phyloP scores from a whole-genome alignment of 1,140 invertebrate genomes.

The Chrysomallon squamiferum region DNA sequence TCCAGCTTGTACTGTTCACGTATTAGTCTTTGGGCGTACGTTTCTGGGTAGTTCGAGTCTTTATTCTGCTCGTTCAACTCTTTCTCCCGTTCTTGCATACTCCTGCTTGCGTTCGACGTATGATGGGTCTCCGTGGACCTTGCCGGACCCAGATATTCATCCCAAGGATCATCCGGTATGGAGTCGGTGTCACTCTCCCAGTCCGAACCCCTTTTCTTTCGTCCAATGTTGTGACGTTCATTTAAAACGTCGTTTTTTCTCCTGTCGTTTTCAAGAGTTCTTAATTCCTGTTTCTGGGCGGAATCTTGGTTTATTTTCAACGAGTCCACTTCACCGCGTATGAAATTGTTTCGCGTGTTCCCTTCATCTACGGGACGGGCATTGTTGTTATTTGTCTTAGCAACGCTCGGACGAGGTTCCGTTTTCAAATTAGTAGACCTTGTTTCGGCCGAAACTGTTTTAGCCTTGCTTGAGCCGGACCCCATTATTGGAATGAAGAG shows the following conservation, averaged over 20 bases:
- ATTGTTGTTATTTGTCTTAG: conserved; percentile 4
- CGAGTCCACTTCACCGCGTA: background rate
- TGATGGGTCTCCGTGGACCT: background rate
- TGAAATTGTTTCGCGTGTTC: too few relatives aligned
- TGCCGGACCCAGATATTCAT: background rate
- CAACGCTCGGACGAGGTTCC: background rate
- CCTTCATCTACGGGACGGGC: background rate
- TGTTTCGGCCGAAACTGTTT: background rate
- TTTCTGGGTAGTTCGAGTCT: conserved; percentile 12
- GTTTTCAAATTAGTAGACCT: background rate
- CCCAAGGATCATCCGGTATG: background rate
- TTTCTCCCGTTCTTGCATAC: background rate
- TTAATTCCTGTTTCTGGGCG: background rate
- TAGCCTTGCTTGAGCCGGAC: background rate
- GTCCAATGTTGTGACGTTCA: too few relatives aligned
- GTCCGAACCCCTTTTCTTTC: too few relatives aligned
- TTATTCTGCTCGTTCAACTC: background rate
- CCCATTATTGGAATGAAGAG: background rate
- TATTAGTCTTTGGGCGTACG: conserved; percentile 25
- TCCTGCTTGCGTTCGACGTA: background rate
- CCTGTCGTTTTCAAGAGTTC: background rate
- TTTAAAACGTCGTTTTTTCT: too few relatives aligned
- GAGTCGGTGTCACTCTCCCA: conserved; percentile 1
- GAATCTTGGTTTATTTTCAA: background rate
- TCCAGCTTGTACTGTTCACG: conserved; percentile 21